Conservation (phyloP, 2,113 vertebrate genomes). For the Tretioscincus oriximinensis region DNA sequence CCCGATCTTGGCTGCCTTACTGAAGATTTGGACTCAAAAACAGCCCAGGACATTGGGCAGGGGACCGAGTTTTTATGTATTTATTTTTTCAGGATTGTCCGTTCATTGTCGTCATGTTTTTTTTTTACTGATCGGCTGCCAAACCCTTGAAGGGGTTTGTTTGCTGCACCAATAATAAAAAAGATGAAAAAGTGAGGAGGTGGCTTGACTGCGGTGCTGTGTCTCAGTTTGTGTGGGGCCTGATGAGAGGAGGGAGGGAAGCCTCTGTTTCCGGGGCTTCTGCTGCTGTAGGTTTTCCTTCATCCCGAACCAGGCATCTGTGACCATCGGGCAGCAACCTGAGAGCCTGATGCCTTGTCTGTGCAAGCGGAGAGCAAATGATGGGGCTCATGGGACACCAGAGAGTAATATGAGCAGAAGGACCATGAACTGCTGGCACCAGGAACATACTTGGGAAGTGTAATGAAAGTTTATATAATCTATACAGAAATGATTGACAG, state of each 20-base stretch:
- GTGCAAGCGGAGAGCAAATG: too few species aligned
- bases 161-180: not conserved
- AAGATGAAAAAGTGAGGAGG: not conserved
- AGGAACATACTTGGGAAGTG: too few species aligned
- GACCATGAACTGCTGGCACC: too few species aligned
- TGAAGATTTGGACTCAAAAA: not conserved
- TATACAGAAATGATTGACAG: too few species aligned
- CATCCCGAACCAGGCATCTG: not conserved
- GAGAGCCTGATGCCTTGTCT: too few species aligned
- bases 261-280: not conserved
- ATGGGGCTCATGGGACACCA: too few species aligned
- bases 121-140: constrained; percentile 13
- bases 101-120: not conserved
- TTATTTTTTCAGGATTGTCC: constrained; percentile 22
- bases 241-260: not conserved
- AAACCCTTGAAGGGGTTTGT: not conserved
- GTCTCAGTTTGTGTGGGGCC: not conserved
- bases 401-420: too few species aligned
- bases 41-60: not conserved
- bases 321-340: not conserved
- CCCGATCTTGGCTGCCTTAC: not conserved
- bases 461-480: too few species aligned
- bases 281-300: not conserved
- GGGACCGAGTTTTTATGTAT: constrained; percentile 7
- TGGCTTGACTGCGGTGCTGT: not conserved